A percentile compares a stretch with the other conserved stretches of the same genome.
phyloP scores from a whole-genome alignment of 2,113 vertebrate species.

The Myrmecophaga tridactyla region DNA sequence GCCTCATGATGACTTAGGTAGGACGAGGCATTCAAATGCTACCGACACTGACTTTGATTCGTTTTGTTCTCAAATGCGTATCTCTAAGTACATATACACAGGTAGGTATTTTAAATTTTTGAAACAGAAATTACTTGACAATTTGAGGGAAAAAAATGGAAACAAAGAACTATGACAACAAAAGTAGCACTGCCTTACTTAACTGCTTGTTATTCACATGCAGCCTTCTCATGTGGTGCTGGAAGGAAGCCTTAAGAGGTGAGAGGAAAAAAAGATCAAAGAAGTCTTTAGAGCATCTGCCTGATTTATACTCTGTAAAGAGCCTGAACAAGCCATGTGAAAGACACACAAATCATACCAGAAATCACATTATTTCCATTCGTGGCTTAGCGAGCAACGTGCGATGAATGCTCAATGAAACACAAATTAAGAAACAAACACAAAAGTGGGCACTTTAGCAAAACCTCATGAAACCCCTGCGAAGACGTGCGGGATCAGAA shows the following conservation, averaged over 20 bases:
- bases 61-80: not conserved
- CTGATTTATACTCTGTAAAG: not conserved
- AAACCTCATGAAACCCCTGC: not conserved
- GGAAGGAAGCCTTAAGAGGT: not conserved
- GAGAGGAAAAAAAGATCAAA: not conserved
- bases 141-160: not conserved
- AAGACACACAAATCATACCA: not conserved
- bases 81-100: not conserved
- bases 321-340: not conserved
- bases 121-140: not conserved
- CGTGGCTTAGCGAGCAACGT: not conserved
- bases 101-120: not conserved
- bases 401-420: not conserved
- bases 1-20: not conserved
- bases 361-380: constrained; percentile 14
- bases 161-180: not conserved
- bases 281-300: not conserved
- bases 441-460: not conserved
- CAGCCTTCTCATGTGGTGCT: not conserved
- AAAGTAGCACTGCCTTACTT: not conserved
- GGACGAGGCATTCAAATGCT: not conserved
- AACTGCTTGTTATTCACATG: not conserved
- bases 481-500: not conserved
- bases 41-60: not conserved
- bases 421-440: constrained; percentile 16